Conservation (phyloP, 2,888 invertebrate species). For the Stegana nigrithorax region DNA sequence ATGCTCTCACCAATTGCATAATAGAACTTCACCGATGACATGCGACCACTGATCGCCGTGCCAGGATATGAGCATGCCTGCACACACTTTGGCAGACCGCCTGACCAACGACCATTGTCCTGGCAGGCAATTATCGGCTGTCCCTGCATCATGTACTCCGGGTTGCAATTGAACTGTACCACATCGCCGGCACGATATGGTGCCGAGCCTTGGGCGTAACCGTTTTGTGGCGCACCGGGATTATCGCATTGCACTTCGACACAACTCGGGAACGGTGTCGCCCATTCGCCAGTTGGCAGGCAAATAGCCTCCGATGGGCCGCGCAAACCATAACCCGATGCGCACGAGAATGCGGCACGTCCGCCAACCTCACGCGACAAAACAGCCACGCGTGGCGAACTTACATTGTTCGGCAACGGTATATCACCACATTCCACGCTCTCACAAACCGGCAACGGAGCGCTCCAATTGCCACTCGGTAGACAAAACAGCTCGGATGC, state of each 20-base stretch:
- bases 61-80: conserved; percentile 90
- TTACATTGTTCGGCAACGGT: conserved; percentile 71
- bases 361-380: conserved; percentile 85
- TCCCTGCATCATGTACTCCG: conserved; percentile 90
- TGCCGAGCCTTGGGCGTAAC: conserved; percentile 81
- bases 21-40: conserved; percentile 89
- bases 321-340: conserved; percentile 80
- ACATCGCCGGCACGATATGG: conserved; percentile 87
- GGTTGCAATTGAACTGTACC: conserved; percentile 88
- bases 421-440: conserved; percentile 88
- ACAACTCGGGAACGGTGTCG: conserved; percentile 80
- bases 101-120: conserved; percentile 88
- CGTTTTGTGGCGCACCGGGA: conserved; percentile 80
- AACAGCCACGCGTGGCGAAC: conserved; percentile 78
- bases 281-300: conserved; percentile 82
- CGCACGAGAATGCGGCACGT: conserved; percentile 82
- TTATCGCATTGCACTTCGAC: conserved; percentile 85
- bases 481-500: conserved; percentile 79
- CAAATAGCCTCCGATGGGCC: conserved; percentile 83
- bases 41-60: conserved; percentile 85
- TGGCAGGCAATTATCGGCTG: conserved; percentile 91
- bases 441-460: conserved; percentile 84
- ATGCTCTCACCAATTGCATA: conserved; percentile 88
- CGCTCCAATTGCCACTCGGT: conserved; percentile 90
- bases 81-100: conserved; percentile 85